A percentile compares a stretch with the other conserved stretches of the same genome.
Evolutionary conservation across 2,888 invertebrate genomes (phyloP).

Genomic region (Drosophila birchii): DNA sequence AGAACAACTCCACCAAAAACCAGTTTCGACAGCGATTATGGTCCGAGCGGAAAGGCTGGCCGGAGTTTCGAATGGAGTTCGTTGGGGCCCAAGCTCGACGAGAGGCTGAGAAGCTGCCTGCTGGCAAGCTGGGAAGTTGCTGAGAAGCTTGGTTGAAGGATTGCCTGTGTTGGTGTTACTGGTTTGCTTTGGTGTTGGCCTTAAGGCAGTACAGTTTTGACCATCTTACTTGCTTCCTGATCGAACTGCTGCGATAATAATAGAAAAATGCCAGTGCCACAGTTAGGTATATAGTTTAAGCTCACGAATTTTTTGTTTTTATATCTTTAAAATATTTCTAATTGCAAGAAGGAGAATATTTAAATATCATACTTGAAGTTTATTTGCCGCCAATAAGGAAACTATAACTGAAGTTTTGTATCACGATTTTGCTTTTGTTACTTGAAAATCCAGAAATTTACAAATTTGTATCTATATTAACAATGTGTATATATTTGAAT

Average conservation of each 20-base stretch:
- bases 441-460: neutral
- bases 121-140: conserved; percentile 12
- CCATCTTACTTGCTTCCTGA: conserved; percentile 56
- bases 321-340: neutral
- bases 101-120: conserved; percentile 17
- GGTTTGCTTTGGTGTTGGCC: conserved; percentile 34
- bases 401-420: neutral
- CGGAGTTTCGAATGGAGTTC: conserved; percentile 38
- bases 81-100: conserved; percentile 11
- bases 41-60: conserved; percentile 55
- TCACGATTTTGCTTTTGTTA: neutral
- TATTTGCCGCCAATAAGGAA: neutral
- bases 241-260: conserved; percentile 39
- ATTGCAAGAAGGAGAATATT: neutral
- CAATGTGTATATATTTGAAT: neutral
- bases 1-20: conserved; percentile 29
- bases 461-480: neutral
- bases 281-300: neutral
- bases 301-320: neutral
- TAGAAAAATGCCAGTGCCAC: conserved; percentile 8
- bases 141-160: conserved; percentile 26
- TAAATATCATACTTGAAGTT: neutral
- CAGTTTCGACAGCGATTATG: conserved; percentile 70
- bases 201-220: conserved; percentile 65
- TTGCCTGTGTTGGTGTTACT: conserved; percentile 31